Percentiles rank a stretch among this genome's conserved stretches.
phyloP scores from a whole-genome alignment of 2,888 invertebrate species.

The Labia minor region DNA sequence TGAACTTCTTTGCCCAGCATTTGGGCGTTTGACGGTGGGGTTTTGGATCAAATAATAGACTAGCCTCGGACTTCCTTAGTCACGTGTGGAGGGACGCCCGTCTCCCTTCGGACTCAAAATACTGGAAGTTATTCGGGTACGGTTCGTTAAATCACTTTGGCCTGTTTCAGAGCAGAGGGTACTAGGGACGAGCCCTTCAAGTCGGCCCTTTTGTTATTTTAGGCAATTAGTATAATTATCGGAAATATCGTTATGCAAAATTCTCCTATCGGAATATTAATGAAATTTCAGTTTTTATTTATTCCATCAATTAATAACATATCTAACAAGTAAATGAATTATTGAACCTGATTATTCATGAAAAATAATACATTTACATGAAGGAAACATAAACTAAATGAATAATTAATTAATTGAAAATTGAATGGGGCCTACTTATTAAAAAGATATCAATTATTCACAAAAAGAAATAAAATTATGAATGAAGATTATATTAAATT shows the following conservation, averaged over 20 bases:
- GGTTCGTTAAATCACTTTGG: slow-evolving; percentile 13
- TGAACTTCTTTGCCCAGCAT: no score
- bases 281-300: not conserved
- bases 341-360: no score
- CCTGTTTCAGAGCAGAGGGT: not conserved
- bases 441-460: no score
- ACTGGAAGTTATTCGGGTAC: not conserved
- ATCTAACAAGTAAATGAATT: not conserved
- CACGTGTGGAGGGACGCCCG: not conserved
- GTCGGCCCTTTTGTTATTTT: not conserved
- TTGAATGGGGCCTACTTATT: no score
- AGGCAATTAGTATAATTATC: slow-evolving; percentile 13
- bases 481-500: no score
- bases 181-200: not conserved
- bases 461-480: no score
- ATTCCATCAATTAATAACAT: not conserved
- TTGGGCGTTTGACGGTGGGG: no score
- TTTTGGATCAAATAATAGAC: not conserved
- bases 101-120: not conserved
- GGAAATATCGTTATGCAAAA: slow-evolving; percentile 13
- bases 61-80: slow-evolving; percentile 6
- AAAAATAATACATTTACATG: no score
- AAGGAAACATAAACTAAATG: no score
- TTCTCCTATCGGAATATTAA: not conserved
- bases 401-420: no score